Base-by-base conservation (phyloP, 1,140 invertebrate species). In the Zaprionus tsacasi region DNA sequence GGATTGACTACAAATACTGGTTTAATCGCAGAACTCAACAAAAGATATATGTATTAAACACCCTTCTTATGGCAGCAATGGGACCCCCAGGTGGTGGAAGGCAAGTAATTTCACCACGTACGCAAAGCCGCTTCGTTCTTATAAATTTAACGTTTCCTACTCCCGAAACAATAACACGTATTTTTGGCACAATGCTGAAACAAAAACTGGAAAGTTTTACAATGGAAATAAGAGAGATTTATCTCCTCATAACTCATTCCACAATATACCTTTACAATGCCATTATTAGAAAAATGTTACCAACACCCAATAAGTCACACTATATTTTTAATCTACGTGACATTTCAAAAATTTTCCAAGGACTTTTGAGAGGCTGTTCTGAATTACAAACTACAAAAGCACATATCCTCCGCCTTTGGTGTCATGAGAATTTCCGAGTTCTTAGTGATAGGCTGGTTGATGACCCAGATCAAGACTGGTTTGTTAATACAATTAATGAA, bases 1-100 rank as follows among this genome's bases (percentile, higher is more conserved):
- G 96, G 96, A 93, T 97, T 33, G 96, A 97, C 93, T 97, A 97
- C 89, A 96, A 95, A 21, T 98, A 97, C 93, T 98, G 97, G 97
- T 98, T 96, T 87, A 95, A 96, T 82, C 92, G 96, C 0, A 92
- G 93, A 48, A 97, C 96, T 87, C 96, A 97, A 92, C 94, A 94
- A 74, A 93, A 94, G 67, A 96, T 95, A 85, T 95, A 96, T 81
- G 94, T 97, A 67, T 94, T 95, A 93, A 96, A 95, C 87, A 96
- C 97, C 94, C 94, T 96, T 69, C 89, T 98, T 35, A 93, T 97
- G 73, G 95, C 94, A 5, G 95, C 96, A 1, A 97, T 97, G 94
- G 96, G 96, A 7, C 96, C 96, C 0, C 96, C 96, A 0, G 97
- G 96, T 13, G 97, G 97, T 8, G 96, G 96, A 12, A 93, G 97